phyloP scores from a whole-genome alignment of 2,113 vertebrate genomes.

The Poecilia latipinna region DNA sequence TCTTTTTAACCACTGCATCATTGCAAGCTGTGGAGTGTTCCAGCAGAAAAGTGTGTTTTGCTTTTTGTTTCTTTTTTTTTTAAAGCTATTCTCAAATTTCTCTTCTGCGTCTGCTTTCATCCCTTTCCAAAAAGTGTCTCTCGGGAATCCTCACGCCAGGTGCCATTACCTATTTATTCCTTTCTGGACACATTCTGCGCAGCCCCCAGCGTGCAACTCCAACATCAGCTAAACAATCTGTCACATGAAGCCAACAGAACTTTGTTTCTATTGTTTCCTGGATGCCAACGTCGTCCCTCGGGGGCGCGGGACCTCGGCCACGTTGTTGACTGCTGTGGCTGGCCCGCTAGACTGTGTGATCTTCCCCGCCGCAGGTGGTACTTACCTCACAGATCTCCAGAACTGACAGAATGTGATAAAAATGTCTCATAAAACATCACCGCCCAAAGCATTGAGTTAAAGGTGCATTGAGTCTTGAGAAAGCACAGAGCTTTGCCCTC shows the following conservation, averaged over 20 bases:
- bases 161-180: conserved; percentile 41
- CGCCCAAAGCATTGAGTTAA: conserved; percentile 21
- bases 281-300: not conserved
- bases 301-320: conserved; percentile 2
- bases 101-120: conserved; percentile 9
- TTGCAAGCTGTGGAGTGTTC: conserved; percentile 6
- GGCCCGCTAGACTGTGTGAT: conserved; percentile 48
- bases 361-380: conserved; percentile 42
- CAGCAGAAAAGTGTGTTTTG: not conserved
- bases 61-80: too few species aligned
- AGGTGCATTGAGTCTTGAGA: conserved; percentile 19
- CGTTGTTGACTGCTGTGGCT: conserved; percentile 9
- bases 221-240: conserved; percentile 42
- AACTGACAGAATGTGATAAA: conserved; percentile 63
- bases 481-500: conserved; percentile 24
- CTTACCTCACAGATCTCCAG: conserved; percentile 35
- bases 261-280: conserved; percentile 12
- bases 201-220: conserved; percentile 12
- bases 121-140: conserved; percentile 17
- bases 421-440: conserved; percentile 8
- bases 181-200: conserved; percentile 24
- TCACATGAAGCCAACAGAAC: conserved; percentile 39
- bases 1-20: not conserved
- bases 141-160: conserved; percentile 32
- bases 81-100: conserved; percentile 36